Conservation (phyloP, 2,888 invertebrate species). For the Pristionchus arcanus region DNA sequence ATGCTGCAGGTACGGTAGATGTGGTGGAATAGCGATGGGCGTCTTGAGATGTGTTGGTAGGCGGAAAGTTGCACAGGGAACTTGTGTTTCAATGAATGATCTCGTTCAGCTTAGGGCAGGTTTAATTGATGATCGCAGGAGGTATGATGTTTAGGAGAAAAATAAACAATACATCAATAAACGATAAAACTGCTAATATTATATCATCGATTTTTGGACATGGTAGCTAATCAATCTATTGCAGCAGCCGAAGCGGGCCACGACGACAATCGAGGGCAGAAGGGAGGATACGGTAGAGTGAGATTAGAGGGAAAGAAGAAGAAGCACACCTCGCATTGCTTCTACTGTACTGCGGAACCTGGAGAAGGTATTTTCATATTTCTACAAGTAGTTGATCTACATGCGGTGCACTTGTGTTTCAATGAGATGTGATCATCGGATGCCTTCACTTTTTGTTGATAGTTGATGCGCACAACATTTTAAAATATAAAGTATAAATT, state of each 20-base stretch:
- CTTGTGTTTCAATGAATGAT: background rate
- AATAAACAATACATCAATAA: background rate
- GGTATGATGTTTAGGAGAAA: background rate
- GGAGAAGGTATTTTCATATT: constrained; percentile 18
- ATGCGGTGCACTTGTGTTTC: background rate
- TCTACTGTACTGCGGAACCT: constrained; percentile 24
- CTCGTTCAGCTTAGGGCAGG: background rate
- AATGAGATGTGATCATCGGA: background rate
- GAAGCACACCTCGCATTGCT: constrained; percentile 43
- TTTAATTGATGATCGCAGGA: background rate
- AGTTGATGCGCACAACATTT: background rate
- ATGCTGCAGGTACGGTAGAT: background rate
- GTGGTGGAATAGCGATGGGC: background rate
- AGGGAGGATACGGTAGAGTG: constrained; percentile 56
- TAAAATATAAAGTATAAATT: background rate
- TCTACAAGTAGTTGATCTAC: background rate
- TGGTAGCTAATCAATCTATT: background rate
- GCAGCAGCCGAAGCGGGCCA: background rate
- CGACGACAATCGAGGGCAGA: constrained; percentile 52
- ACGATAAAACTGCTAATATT: background rate
- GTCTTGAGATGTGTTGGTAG: background rate
- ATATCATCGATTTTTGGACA: background rate
- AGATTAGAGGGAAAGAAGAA: constrained; percentile 51
- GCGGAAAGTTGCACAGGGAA: background rate
- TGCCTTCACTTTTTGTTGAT: background rate